Evolutionary conservation across 2,113 vertebrate species (phyloP).

Genomic region (Macrotus californicus): DNA sequence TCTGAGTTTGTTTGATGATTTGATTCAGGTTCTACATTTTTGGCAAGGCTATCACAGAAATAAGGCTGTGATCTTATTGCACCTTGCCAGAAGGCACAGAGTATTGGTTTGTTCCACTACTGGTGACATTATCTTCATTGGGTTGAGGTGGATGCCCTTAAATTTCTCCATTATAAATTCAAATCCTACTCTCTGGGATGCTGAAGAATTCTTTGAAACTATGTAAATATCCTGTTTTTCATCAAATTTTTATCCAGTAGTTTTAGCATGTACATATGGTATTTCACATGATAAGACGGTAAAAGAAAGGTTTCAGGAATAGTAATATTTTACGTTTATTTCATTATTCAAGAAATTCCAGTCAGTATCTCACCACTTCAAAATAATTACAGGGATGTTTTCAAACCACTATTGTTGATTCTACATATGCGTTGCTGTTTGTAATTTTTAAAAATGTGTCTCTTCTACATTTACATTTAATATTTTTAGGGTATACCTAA

Average conservation of each 20-base stretch:
- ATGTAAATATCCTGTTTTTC: neutral
- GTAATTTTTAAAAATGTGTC: neutral
- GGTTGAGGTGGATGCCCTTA: neutral
- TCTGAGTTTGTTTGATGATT: neutral
- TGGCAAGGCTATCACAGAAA: neutral
- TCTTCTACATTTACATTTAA: neutral
- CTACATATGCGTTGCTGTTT: neutral
- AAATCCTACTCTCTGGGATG: neutral
- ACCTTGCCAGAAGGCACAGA: neutral
- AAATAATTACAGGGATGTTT: neutral
- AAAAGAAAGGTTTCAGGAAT: neutral
- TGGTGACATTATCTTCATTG: neutral
- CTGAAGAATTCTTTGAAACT: neutral
- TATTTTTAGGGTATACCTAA: neutral
- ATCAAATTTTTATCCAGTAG: neutral
- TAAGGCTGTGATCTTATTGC: neutral
- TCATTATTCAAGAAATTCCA: neutral
- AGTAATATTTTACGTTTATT: neutral
- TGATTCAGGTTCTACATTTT: neutral
- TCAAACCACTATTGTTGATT: neutral
- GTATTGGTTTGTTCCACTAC: neutral
- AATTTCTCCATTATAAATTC: neutral
- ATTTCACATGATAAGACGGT: neutral
- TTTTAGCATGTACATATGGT: neutral
- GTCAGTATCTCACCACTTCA: neutral